A percentile compares a stretch with the other conserved stretches of the same genome.
These are phyloP conservation scores for Drosophila grimshawi DNA, from an alignment of 1,140 invertebrate species.

Conservation along the genomic window DNA sequence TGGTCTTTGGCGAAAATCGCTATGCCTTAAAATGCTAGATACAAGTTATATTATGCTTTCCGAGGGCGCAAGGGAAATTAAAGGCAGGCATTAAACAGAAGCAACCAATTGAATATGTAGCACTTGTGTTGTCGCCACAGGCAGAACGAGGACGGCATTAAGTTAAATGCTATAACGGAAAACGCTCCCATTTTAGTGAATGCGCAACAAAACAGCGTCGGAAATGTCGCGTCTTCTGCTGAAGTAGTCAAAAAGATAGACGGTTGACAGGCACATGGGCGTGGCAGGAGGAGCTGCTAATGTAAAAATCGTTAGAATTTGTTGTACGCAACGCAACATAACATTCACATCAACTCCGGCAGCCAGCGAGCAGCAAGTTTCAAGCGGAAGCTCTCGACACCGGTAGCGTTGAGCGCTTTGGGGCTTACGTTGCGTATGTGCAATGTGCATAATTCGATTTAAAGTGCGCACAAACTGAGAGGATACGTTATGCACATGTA, in stretches of 20 bases:
- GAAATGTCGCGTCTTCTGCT: conserved; percentile 45
- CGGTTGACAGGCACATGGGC: conserved; percentile 45
- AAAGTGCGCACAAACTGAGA: conserved; percentile 42
- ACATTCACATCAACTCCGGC: conserved; percentile 29
- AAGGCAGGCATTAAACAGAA: conserved; percentile 41
- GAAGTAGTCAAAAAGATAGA: conserved; percentile 71
- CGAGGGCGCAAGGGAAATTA: conserved; percentile 22
- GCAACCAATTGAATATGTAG: conserved; percentile 4
- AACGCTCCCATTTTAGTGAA: conserved; percentile 58
- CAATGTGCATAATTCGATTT: conserved; percentile 77
- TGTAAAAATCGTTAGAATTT: conserved; percentile 78
- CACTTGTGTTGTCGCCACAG: conserved; percentile 6
- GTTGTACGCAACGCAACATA: conserved; percentile 32
- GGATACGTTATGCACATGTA: conserved; percentile 29
- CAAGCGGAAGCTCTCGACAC: conserved; percentile 48
- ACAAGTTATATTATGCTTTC: not conserved
- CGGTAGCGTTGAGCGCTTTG: conserved; percentile 25
- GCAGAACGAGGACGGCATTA: conserved; percentile 22
- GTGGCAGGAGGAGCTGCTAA: conserved; percentile 42
- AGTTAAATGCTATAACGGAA: conserved; percentile 53
- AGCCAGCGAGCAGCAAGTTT: conserved; percentile 43
- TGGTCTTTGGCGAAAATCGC: too few species aligned
- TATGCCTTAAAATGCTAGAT: not conserved
- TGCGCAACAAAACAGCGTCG: conserved; percentile 62
- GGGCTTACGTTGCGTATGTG: conserved; percentile 54